Evolutionary conservation across 2,888 invertebrate species (phyloP).

Genomic region (Volucella inflata): DNA sequence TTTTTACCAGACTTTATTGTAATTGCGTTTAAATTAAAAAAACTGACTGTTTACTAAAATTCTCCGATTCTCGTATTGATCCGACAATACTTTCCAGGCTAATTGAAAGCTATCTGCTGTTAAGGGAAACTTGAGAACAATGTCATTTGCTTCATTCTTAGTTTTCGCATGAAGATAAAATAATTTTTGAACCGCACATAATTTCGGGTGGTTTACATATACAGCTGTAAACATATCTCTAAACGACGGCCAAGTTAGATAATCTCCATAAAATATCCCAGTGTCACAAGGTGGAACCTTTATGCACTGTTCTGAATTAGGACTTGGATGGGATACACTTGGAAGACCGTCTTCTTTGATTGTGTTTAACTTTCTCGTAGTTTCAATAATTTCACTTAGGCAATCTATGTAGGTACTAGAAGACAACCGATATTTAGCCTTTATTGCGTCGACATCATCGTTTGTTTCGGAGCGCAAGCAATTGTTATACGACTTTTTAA

Average conservation of each 20-base stretch:
- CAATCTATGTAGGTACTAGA: constrained; percentile 2
- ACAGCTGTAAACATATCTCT: not conserved
- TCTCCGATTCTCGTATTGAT: constrained; percentile 3
- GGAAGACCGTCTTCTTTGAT: constrained; percentile 15
- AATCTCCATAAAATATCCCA: constrained; percentile 3
- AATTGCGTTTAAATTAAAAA: constrained; percentile 3
- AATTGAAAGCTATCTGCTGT: no score
- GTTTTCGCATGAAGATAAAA: constrained; percentile 1
- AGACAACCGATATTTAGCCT: no score
- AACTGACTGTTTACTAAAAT: not conserved
- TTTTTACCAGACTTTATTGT: not conserved
- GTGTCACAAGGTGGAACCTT: not conserved
- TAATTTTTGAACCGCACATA: not conserved
- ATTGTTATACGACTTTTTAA: not conserved
- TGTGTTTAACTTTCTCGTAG: not conserved
- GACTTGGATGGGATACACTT: not conserved
- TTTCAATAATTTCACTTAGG: constrained; percentile 10
- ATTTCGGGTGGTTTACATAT: not conserved
- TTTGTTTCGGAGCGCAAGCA: not conserved
- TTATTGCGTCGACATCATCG: not conserved
- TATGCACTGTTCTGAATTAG: constrained; percentile 2
- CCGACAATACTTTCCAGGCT: no score
- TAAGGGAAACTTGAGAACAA: no score
- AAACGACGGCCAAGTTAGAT: not conserved
- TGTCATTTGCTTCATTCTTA: no score